phyloP scores from a whole-genome alignment of 2,797 vertebrate species.

The Denticeps clupeoides region DNA sequence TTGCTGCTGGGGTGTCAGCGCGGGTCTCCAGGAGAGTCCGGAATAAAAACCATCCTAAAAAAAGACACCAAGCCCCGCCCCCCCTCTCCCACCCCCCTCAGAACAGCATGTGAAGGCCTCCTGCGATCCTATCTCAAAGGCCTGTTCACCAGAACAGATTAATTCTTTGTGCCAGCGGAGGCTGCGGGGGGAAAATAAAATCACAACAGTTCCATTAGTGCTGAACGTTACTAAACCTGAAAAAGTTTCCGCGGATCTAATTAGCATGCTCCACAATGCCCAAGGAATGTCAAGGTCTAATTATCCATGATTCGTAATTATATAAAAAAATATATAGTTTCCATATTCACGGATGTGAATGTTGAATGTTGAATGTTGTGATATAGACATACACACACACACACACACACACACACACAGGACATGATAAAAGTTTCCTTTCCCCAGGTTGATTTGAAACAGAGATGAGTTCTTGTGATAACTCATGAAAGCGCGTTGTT shows the following conservation, averaged over 20 bases:
- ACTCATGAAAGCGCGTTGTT: no score
- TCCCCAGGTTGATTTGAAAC: no score
- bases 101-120: conserved; percentile 16
- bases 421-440: background rate
- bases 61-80: background rate
- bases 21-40: no score
- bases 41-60: no score
- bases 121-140: conserved; percentile 33
- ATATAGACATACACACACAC: background rate
- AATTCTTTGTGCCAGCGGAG: conserved; percentile 21
- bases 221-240: background rate
- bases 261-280: no score
- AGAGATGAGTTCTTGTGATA: no score
- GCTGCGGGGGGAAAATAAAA: conserved; percentile 5
- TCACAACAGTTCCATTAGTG: conserved; percentile 6
- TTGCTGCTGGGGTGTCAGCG: no score
- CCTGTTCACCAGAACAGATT: conserved; percentile 38
- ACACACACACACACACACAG: background rate
- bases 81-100: conserved; percentile 18
- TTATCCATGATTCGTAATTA: no score
- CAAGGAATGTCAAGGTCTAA: no score
- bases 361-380: no score
- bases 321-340: no score
- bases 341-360: no score
- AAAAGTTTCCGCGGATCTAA: background rate